A percentile compares a stretch with the other conserved stretches of the same genome.
These are phyloP conservation scores for Drosophila pachea DNA, from an alignment of 1,140 invertebrate genomes.

Conservation along the genomic window DNA sequence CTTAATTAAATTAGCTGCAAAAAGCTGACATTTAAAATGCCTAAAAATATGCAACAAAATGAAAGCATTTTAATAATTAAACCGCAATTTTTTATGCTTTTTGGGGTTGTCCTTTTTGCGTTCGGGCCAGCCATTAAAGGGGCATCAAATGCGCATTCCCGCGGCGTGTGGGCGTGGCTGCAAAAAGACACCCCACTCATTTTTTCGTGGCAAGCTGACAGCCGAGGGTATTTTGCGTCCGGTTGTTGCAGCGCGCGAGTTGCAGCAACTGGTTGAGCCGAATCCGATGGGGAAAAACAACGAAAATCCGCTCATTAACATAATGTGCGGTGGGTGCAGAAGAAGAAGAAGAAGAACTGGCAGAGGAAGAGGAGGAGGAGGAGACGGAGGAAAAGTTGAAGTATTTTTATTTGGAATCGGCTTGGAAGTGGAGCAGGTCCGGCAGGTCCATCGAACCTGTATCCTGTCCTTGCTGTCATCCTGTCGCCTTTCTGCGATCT, in stretches of 20 bases:
- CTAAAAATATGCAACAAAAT: conserved; percentile 57
- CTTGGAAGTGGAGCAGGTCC: no score
- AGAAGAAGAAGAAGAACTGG: not conserved
- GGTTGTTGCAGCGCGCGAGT: conserved; percentile 11
- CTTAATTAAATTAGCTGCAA: conserved; percentile 66
- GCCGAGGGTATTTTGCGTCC: conserved; percentile 23
- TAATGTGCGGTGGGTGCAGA: conserved; percentile 63
- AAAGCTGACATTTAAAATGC: conserved; percentile 47
- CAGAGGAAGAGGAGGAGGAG: not conserved
- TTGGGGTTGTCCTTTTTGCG: no score
- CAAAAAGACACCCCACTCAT: conserved; percentile 37
- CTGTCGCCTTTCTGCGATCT: conserved; percentile 50
- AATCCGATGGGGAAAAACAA: conserved; percentile 9
- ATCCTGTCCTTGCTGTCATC: not conserved
- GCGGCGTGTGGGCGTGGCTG: conserved; percentile 12
- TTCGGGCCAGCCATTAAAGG: conserved; percentile 22
- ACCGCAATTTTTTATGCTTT: conserved; percentile 50
- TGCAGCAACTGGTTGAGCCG: conserved; percentile 14
- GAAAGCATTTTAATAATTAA: conserved; percentile 75
- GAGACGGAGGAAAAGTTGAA: no score
- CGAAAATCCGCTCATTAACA: conserved; percentile 69
- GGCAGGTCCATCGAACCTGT: not conserved
- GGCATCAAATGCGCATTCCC: conserved; percentile 20
- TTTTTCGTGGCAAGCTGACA: conserved; percentile 1
- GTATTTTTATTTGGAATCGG: no score